Evolutionary conservation across 2,797 vertebrate species (phyloP).

Genomic region (Poeciliopsis presidionis): DNA sequence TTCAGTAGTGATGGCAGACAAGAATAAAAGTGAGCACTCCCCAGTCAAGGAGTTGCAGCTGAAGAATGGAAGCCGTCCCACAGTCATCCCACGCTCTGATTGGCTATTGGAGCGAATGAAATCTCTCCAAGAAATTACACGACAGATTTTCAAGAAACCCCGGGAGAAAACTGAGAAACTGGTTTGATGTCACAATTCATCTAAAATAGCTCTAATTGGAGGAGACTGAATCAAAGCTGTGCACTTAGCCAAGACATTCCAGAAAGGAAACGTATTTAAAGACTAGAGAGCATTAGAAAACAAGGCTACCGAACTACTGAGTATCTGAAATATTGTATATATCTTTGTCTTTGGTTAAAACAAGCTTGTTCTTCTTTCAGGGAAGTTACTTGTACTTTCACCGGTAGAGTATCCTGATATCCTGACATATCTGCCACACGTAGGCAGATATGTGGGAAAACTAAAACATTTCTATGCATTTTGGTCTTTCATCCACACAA

Average conservation of each 20-base stretch:
- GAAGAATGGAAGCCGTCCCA: not conserved
- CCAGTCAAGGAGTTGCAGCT: not conserved
- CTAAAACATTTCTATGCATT: too few relatives aligned
- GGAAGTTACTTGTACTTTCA: too few relatives aligned
- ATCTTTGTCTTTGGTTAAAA: too few relatives aligned
- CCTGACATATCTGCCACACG: too few relatives aligned
- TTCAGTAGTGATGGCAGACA: conserved; percentile 1
- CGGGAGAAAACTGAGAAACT: not conserved
- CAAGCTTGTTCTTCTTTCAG: too few relatives aligned
- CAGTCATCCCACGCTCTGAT: conserved; percentile 1
- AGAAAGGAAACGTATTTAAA: not conserved
- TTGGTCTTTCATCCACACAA: too few relatives aligned
- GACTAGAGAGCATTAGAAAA: not conserved
- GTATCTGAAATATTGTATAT: too few relatives aligned
- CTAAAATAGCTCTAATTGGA: not conserved
- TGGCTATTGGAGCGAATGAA: not conserved
- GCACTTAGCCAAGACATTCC: not conserved
- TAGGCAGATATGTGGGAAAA: too few relatives aligned
- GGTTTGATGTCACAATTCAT: not conserved
- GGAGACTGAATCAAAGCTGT: not conserved
- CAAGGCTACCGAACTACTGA: too few relatives aligned
- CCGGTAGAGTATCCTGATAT: too few relatives aligned
- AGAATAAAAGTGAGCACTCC: not conserved
- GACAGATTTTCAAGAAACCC: not conserved
- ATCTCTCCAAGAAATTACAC: not conserved